Percentiles rank a stretch among this genome's conserved stretches.
phyloP scores from a whole-genome alignment of 1,140 invertebrate species.

The Popillia japonica region DNA sequence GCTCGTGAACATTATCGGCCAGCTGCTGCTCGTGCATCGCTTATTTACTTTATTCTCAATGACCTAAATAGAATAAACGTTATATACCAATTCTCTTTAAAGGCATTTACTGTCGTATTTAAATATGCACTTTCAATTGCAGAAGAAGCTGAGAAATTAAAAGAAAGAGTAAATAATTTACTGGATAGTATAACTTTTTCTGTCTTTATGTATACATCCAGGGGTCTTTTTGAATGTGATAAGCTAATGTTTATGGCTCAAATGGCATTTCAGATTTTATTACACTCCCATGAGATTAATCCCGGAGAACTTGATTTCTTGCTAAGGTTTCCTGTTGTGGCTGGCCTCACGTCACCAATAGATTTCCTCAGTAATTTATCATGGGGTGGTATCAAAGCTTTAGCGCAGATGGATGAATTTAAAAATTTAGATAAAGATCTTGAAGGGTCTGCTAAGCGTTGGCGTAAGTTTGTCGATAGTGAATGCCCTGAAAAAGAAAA shows the following conservation, averaged over 20 bases:
- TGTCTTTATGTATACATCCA: slow-evolving; percentile 87
- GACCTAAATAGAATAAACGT: slow-evolving; percentile 94
- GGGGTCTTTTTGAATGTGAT: slow-evolving; percentile 92
- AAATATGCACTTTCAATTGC: slow-evolving; percentile 83
- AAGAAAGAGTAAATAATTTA: slow-evolving; percentile 78
- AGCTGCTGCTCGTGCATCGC: slow-evolving; percentile 84
- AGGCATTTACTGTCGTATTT: slow-evolving; percentile 94
- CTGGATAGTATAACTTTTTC: slow-evolving; percentile 89
- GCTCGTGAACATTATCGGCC: slow-evolving; percentile 89
- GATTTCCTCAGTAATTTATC: slow-evolving; percentile 83
- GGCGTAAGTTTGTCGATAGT: slow-evolving; percentile 90
- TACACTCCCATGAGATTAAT: slow-evolving; percentile 74
- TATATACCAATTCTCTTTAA: slow-evolving; percentile 96
- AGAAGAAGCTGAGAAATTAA: slow-evolving; percentile 71
- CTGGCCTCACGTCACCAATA: slow-evolving; percentile 76
- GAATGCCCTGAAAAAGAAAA: slow-evolving; percentile 94
- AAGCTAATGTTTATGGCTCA: slow-evolving; percentile 92
- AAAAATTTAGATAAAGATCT: slow-evolving; percentile 91
- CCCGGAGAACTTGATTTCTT: slow-evolving; percentile 86
- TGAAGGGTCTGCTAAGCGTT: slow-evolving; percentile 85
- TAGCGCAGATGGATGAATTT: slow-evolving; percentile 83
- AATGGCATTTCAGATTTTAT: slow-evolving; percentile 77
- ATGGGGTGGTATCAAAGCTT: slow-evolving; percentile 88
- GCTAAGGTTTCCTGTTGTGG: slow-evolving; percentile 78
- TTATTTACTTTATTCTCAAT: slow-evolving; percentile 94